A percentile compares a stretch with the other conserved stretches of the same genome.
Evolutionary conservation across 2,113 vertebrate species (phyloP).

Genomic region (Serinus canaria): DNA sequence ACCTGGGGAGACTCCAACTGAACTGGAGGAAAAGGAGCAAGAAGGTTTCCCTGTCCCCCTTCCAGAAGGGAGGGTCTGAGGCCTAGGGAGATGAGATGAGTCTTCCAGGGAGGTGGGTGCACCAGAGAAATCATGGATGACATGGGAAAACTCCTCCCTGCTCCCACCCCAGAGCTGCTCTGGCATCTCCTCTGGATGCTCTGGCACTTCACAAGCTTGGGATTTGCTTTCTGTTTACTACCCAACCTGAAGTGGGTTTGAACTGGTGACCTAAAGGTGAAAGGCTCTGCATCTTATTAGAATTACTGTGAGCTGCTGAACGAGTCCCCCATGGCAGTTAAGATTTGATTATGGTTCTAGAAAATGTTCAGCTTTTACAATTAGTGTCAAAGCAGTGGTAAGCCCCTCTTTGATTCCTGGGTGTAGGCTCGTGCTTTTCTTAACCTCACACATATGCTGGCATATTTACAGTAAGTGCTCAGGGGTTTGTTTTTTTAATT

Average conservation of each 20-base stretch:
- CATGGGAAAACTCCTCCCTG: neutral
- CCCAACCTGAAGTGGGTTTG: neutral
- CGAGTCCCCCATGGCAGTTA: slow-evolving; percentile 33
- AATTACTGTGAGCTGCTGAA: slow-evolving; percentile 48
- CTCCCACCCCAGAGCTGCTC: neutral
- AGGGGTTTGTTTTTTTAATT: slow-evolving; percentile 41
- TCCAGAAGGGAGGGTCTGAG: neutral
- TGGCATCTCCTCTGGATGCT: neutral
- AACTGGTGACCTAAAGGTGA: slow-evolving; percentile 63
- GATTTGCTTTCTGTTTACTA: slow-evolving; percentile 14
- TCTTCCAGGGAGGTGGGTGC: neutral
- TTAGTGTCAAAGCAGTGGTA: slow-evolving; percentile 65
- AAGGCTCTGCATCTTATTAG: slow-evolving; percentile 60
- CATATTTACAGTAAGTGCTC: slow-evolving; percentile 66
- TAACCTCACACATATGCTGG: slow-evolving; percentile 70
- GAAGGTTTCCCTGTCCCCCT: neutral
- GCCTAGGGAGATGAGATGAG: neutral
- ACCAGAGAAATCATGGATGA: neutral
- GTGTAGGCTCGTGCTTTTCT: slow-evolving; percentile 64
- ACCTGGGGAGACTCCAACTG: neutral
- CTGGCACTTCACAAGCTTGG: fast-evolving
- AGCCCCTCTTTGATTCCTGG: slow-evolving; percentile 68
- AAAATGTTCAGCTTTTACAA: slow-evolving; percentile 58
- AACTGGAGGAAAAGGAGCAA: neutral
- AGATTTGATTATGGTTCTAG: slow-evolving; percentile 63